These are phyloP conservation scores for Platycheirus albimanus DNA, from an alignment of 2,888 invertebrate genomes.

Conservation along the genomic window DNA sequence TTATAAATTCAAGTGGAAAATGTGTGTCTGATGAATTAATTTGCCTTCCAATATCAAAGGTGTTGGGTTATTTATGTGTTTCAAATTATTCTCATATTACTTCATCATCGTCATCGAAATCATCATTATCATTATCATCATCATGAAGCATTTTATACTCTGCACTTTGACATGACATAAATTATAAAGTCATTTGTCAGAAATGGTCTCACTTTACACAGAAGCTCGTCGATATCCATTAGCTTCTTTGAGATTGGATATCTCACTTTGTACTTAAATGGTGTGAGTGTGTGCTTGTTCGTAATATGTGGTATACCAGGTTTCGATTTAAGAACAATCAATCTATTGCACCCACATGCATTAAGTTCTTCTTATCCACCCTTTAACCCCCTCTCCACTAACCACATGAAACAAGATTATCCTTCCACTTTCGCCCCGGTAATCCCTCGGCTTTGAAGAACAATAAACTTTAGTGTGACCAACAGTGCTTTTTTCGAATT, in stretches of 20 bases:
- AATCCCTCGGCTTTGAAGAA: constrained; percentile 13
- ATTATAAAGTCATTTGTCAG: constrained; percentile 35
- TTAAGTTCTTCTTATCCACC: constrained; percentile 23
- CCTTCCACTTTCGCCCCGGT: not conserved
- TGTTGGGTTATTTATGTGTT: constrained; percentile 1
- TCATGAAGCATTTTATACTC: no score
- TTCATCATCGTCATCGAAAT: not conserved
- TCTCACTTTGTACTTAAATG: constrained; percentile 22
- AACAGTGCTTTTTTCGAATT: not conserved
- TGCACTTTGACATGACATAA: constrained; percentile 29
- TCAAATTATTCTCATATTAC: constrained; percentile 11
- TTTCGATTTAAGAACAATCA: constrained; percentile 56
- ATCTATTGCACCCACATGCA: constrained; percentile 50
- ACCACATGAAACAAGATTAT: constrained; percentile 24
- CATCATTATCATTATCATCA: constrained; percentile 3
- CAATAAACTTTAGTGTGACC: constrained; percentile 14
- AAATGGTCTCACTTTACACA: constrained; percentile 39
- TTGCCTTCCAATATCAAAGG: not conserved
- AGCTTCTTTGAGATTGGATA: constrained; percentile 32
- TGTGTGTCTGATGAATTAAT: not conserved
- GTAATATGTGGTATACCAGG: not conserved
- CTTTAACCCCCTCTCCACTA: constrained; percentile 13
- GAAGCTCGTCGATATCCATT: constrained; percentile 44
- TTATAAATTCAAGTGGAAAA: not conserved
- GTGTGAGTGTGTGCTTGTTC: not conserved